A percentile compares a stretch with the other conserved stretches of the same genome.
phyloP scores from a whole-genome alignment of 2,888 invertebrate genomes.

The Cerastis leucographa region DNA sequence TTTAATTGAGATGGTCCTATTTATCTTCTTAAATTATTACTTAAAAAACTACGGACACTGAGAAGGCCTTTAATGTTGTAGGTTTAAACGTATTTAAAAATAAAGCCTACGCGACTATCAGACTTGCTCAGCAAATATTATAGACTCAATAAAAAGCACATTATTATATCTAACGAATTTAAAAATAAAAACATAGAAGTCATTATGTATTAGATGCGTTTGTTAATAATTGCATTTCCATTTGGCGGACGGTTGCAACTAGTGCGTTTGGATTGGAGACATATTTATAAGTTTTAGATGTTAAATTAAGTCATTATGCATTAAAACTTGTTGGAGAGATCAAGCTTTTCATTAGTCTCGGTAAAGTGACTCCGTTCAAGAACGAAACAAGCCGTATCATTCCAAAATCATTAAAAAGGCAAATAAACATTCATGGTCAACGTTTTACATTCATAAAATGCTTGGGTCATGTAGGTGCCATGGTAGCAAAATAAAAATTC shows the following conservation, averaged over 20 bases:
- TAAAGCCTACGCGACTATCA: constrained; percentile 67
- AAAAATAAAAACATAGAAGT: constrained; percentile 68
- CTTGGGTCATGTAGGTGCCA: background rate
- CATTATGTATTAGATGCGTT: constrained; percentile 73
- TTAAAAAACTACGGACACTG: constrained; percentile 49
- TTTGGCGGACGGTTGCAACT: constrained; percentile 67
- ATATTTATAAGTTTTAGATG: constrained; percentile 27
- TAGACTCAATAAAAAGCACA: constrained; percentile 71
- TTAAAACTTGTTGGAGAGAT: constrained; percentile 1
- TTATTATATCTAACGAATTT: constrained; percentile 81
- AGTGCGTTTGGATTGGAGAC: constrained; percentile 77
- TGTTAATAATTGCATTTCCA: constrained; percentile 67
- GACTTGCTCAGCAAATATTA: constrained; percentile 74
- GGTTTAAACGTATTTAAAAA: constrained; percentile 61
- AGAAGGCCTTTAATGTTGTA: constrained; percentile 68
- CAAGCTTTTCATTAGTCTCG: background rate
- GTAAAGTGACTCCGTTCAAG: background rate
- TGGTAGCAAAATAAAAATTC: background rate
- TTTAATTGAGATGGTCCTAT: constrained; percentile 48
- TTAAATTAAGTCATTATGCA: constrained; percentile 9
- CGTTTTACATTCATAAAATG: background rate
- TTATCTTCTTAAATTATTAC: constrained; percentile 48
- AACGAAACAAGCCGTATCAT: background rate
- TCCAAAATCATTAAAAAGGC: background rate
- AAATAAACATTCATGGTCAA: background rate